A percentile compares a stretch with the other conserved stretches of the same genome.
phyloP scores from a whole-genome alignment of 1,140 invertebrate genomes.

The Bicyclus anynana region DNA sequence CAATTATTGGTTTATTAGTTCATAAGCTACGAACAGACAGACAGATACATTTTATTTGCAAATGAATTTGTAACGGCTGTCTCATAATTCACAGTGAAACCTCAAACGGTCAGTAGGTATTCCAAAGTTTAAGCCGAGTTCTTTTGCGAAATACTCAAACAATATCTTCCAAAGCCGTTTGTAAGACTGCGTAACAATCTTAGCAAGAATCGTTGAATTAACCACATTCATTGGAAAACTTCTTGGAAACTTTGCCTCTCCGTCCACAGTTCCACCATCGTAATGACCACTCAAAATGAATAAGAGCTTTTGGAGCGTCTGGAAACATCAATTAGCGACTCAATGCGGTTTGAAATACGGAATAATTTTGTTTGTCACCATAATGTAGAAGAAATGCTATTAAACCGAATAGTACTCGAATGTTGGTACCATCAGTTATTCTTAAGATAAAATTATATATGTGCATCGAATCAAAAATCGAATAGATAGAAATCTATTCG shows the following conservation, averaged over 20 bases:
- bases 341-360: background rate
- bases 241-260: constrained; percentile 43
- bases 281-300: constrained; percentile 39
- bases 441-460: too few relatives aligned
- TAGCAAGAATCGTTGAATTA: constrained; percentile 54
- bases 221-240: constrained; percentile 55
- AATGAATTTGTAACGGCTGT: background rate
- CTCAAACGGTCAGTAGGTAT: background rate
- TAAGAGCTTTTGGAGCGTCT: constrained; percentile 7
- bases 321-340: background rate
- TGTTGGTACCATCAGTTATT: background rate
- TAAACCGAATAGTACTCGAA: background rate
- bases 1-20: too few relatives aligned
- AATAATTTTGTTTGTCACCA: background rate
- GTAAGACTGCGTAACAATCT: constrained; percentile 47
- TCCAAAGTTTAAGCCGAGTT: constrained; percentile 15
- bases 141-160: constrained; percentile 11
- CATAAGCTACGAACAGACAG: too few relatives aligned
- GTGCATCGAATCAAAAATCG: too few relatives aligned
- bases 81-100: background rate
- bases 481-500: too few relatives aligned
- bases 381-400: background rate
- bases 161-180: constrained; percentile 12
- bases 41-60: background rate
- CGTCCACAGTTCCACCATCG: constrained; percentile 31